These are phyloP conservation scores for Mesorhabditis spiculigera DNA, from an alignment of 2,888 invertebrate genomes.

Conservation along the genomic window DNA sequence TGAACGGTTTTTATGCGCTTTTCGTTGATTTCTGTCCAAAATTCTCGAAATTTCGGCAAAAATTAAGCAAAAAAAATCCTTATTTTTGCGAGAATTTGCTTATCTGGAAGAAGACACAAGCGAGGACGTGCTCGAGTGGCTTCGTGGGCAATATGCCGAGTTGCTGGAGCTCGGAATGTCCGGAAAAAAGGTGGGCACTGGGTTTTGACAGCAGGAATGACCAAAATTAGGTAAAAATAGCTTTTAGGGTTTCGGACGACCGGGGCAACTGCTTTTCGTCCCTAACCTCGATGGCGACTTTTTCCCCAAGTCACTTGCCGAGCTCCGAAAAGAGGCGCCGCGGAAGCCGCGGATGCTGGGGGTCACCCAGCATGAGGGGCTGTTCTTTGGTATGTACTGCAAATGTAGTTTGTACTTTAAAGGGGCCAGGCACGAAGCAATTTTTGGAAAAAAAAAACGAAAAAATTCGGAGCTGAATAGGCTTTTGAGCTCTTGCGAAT, in stretches of 20 bases:
- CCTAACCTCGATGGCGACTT: constrained; percentile 42
- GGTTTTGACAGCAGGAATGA: background rate
- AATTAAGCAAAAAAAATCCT: background rate
- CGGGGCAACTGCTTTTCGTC: constrained; percentile 34
- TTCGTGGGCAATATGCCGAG: constrained; percentile 21
- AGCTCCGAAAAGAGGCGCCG: constrained; percentile 30
- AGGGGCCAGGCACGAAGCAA: background rate
- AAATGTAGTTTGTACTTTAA: background rate
- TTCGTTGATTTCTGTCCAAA: too few relatives aligned
- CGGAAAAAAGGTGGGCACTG: constrained; percentile 19
- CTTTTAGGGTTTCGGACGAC: constrained; percentile 11
- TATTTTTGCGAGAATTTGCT: background rate
- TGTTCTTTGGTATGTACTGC: constrained; percentile 30
- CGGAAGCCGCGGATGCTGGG: constrained; percentile 35
- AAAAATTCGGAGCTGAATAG: too few relatives aligned
- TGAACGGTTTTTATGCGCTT: too few relatives aligned
- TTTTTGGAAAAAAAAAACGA: too few relatives aligned
- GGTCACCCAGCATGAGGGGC: constrained; percentile 37
- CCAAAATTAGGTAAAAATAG: background rate
- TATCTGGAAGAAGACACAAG: constrained; percentile 14
- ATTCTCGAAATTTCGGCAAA: too few relatives aligned
- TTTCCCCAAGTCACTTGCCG: constrained; percentile 30
- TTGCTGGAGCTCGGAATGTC: constrained; percentile 33
- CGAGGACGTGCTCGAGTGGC: constrained; percentile 20
- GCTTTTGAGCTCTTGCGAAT: too few relatives aligned